Conservation (phyloP, 1,140 invertebrate genomes). For the Drosophila sturtevanti region DNA sequence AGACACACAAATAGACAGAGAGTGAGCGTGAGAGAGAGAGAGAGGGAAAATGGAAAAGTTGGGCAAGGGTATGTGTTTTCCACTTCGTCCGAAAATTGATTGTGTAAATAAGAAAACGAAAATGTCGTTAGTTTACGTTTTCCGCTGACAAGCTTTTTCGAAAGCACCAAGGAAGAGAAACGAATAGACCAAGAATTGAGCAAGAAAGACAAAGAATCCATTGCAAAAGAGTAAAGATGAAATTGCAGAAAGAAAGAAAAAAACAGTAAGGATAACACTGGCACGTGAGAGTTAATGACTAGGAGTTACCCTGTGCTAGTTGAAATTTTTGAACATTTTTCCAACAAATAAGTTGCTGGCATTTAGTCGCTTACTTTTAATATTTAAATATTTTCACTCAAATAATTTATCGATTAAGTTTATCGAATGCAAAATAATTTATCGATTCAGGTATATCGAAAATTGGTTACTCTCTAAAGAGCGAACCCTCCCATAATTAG, state of each 20-base stretch:
- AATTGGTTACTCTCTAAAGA: no score
- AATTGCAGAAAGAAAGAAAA: slow-evolving; percentile 32
- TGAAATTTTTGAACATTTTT: neutral
- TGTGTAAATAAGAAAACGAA: slow-evolving; percentile 80
- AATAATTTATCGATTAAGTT: no score
- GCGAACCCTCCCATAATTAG: no score
- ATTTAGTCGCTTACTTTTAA: no score
- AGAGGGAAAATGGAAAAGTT: neutral
- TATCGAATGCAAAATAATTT: no score
- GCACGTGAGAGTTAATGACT: neutral
- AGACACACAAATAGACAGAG: neutral
- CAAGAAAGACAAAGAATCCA: slow-evolving; percentile 11
- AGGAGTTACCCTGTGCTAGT: neutral
- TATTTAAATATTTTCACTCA: no score
- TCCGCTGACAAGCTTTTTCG: slow-evolving; percentile 72
- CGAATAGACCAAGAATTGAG: neutral
- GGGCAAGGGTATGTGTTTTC: slow-evolving; percentile 20
- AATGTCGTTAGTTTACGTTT: slow-evolving; percentile 80
- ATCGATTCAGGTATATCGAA: no score
- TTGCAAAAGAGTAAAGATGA: neutral
- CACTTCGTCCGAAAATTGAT: slow-evolving; percentile 71
- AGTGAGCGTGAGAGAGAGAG: neutral
- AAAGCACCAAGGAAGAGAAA: slow-evolving; percentile 31
- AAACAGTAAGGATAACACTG: slow-evolving; percentile 9
- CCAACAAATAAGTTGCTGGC: no score